These are phyloP conservation scores for Cephus sareptanus DNA, from an alignment of 2,888 invertebrate genomes.

Conservation along the genomic window DNA sequence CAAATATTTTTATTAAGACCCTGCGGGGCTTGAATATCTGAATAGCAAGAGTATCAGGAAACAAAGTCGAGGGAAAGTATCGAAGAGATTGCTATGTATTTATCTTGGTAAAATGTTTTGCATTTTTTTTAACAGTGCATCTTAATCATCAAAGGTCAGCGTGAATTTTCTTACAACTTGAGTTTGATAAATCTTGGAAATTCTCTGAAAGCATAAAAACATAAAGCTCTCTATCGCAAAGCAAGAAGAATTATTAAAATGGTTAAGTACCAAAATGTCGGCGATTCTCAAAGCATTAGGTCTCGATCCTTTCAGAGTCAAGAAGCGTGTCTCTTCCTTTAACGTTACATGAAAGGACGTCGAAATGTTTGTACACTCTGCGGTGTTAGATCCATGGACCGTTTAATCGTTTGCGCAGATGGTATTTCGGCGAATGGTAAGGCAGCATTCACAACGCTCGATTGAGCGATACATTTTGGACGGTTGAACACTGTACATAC, in stretches of 20 bases:
- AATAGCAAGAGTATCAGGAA: slow-evolving; percentile 49
- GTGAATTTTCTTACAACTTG: background rate
- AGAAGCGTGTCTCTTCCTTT: slow-evolving; percentile 47
- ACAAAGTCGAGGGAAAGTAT: slow-evolving; percentile 18
- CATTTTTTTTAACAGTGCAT: slow-evolving; percentile 1
- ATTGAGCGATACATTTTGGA: background rate
- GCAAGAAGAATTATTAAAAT: background rate
- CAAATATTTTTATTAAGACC: slow-evolving; percentile 60
- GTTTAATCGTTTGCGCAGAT: slow-evolving; percentile 52
- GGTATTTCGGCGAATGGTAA: slow-evolving; percentile 20
- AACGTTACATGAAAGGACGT: slow-evolving; percentile 44
- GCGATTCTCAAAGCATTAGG: slow-evolving; percentile 24
- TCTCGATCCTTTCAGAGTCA: slow-evolving; percentile 42
- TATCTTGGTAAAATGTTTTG: slow-evolving; percentile 22
- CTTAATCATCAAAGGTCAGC: background rate
- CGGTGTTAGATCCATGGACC: slow-evolving; percentile 18
- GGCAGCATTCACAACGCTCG: slow-evolving; percentile 7
- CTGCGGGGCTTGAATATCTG: slow-evolving; percentile 56
- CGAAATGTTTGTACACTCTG: slow-evolving; percentile 49
- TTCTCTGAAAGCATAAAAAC: background rate
- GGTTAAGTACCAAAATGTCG: slow-evolving; percentile 7
- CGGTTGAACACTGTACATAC: background rate
- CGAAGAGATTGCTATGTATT: slow-evolving; percentile 21
- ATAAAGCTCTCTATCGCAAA: background rate
- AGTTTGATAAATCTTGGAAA: background rate